Percentiles rank a stretch among this genome's conserved stretches.
Evolutionary conservation across 2,113 vertebrate genomes (phyloP).

Genomic region (Periophthalmodon schlosseri): DNA sequence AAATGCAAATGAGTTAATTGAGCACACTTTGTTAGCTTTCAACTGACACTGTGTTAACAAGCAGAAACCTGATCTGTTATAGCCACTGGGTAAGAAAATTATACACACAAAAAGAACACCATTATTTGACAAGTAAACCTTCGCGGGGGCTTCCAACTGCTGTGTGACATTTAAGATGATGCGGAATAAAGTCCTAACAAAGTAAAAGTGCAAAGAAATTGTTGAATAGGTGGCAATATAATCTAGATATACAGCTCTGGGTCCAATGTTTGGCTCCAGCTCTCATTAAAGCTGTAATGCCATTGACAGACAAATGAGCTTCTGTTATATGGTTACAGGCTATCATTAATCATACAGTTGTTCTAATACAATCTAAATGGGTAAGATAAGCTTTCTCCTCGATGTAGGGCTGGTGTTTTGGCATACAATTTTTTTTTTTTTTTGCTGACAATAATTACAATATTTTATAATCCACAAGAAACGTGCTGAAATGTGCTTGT

Average conservation of each 20-base stretch:
- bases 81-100: conserved; percentile 22
- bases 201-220: not conserved
- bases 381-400: not conserved
- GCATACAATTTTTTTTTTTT: not conserved
- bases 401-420: not conserved
- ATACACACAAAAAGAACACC: conserved; percentile 38
- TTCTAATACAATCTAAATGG: not conserved
- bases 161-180: not conserved
- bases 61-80: conserved; percentile 7
- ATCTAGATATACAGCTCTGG: not conserved
- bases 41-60: not conserved
- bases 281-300: not conserved
- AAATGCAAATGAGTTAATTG: conserved; percentile 21
- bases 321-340: not conserved
- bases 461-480: not conserved
- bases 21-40: conserved; percentile 8
- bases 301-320: conserved; percentile 5
- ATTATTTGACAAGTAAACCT: conserved; percentile 63
- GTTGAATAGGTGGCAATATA: no score
- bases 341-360: not conserved
- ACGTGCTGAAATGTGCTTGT: not conserved
- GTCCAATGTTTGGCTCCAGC: not conserved
- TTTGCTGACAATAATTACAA: not conserved
- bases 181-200: not conserved
- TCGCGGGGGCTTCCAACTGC: conserved; percentile 33